Conservation (phyloP, 23 tunicate genomes). For the Trididemnum clinides region DNA sequence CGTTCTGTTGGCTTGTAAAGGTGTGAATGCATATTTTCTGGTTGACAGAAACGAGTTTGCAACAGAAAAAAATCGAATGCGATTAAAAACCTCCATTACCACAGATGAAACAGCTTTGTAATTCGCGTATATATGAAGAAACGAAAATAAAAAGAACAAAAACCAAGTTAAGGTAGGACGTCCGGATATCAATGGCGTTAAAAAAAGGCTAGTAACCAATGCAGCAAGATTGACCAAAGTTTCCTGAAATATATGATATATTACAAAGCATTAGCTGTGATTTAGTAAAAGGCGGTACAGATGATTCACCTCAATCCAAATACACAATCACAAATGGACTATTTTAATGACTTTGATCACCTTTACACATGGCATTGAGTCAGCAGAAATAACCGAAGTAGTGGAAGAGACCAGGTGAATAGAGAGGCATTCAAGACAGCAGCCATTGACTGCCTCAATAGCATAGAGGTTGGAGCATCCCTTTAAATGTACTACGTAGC, state of each 20-base stretch:
- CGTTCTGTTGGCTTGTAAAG: slow-evolving; percentile 52
- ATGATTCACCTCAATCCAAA: too few relatives aligned
- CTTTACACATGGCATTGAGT: too few relatives aligned
- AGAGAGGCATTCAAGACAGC: too few relatives aligned
- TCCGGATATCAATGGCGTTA: slow-evolving; percentile 57
- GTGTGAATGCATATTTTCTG: slow-evolving; percentile 11
- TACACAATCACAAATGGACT: too few relatives aligned
- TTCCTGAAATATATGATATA: slow-evolving; percentile 47
- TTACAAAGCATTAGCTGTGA: not conserved
- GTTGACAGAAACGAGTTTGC: slow-evolving; percentile 5
- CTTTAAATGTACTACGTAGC: too few relatives aligned
- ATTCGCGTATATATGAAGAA: slow-evolving; percentile 74
- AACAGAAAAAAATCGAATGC: slow-evolving; percentile 45
- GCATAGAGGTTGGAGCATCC: too few relatives aligned
- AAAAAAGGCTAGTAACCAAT: slow-evolving; percentile 54
- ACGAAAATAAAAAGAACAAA: slow-evolving; percentile 71
- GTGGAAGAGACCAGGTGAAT: too few relatives aligned
- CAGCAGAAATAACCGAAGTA: too few relatives aligned
- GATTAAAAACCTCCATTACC: slow-evolving; percentile 78
- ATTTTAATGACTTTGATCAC: too few relatives aligned
- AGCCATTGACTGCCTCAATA: too few relatives aligned
- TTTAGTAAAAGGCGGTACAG: too few relatives aligned
- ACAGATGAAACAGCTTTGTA: slow-evolving; percentile 88
- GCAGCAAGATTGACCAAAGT: slow-evolving; percentile 87
- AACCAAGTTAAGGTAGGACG: slow-evolving; percentile 57